A percentile compares a stretch with the other conserved stretches of the same genome.
phyloP scores from a whole-genome alignment of 2,888 invertebrate species.

The Cerastis leucographa region DNA sequence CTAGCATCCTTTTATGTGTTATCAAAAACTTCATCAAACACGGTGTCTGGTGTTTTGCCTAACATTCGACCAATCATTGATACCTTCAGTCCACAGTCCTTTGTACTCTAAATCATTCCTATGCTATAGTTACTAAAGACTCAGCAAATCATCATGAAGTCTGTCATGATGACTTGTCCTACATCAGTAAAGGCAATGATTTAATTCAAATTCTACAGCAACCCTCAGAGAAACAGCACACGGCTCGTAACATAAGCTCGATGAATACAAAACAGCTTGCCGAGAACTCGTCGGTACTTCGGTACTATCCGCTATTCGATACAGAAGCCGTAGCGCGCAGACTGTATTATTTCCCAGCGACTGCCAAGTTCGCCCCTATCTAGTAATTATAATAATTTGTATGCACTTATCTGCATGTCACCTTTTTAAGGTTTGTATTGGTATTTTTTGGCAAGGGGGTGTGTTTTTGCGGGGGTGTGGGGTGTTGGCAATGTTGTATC shows the following conservation, averaged over 20 bases:
- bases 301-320: slow-evolving; percentile 69
- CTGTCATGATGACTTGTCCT: not conserved
- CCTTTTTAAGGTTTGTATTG: slow-evolving; percentile 32
- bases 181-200: slow-evolving; percentile 5
- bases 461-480: not conserved
- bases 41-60: not conserved
- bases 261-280: slow-evolving; percentile 58
- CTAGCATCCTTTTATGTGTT: not conserved
- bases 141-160: not conserved
- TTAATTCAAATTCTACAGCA: slow-evolving; percentile 32
- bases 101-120: not conserved
- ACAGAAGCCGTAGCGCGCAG: slow-evolving; percentile 75
- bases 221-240: slow-evolving; percentile 30
- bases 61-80: not conserved
- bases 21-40: not conserved
- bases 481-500: slow-evolving; percentile 39
- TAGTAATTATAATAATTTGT: slow-evolving; percentile 61
- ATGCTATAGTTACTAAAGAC: no score
- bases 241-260: slow-evolving; percentile 58
- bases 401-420: slow-evolving; percentile 47
- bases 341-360: slow-evolving; percentile 37
- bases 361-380: slow-evolving; percentile 45
- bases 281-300: slow-evolving; percentile 60
- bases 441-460: slow-evolving; percentile 46
- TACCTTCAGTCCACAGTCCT: not conserved